Percentiles rank a stretch among this genome's conserved stretches.
Conservation (phyloP, 2,888 invertebrate genomes). For the Coenonympha glycerion region DNA sequence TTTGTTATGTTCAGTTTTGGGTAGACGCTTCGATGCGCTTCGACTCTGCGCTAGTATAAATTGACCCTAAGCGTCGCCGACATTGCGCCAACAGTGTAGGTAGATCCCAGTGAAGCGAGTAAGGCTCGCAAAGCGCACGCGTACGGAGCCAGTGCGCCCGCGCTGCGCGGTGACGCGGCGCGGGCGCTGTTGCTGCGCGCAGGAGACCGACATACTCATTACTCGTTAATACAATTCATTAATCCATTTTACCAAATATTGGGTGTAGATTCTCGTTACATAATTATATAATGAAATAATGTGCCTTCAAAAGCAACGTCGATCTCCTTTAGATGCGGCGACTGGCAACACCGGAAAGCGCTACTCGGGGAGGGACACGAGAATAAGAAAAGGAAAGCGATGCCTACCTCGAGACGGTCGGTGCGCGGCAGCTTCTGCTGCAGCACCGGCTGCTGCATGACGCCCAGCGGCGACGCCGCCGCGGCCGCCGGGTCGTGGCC, state of each 20-base stretch:
- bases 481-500: conserved; percentile 89
- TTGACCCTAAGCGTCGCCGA: conserved; percentile 22
- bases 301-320: conserved; percentile 32
- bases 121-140: conserved; percentile 69
- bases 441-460: conserved; percentile 91
- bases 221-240: conserved; percentile 12
- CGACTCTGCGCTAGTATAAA: too few relatives aligned
- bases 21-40: too few relatives aligned
- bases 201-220: conserved; percentile 49
- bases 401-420: conserved; percentile 95
- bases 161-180: conserved; percentile 56
- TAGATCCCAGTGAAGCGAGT: conserved; percentile 66
- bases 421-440: conserved; percentile 96
- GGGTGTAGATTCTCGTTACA: background rate
- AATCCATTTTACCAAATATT: background rate
- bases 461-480: conserved; percentile 86
- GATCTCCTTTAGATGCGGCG: conserved; percentile 52
- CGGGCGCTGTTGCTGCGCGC: conserved; percentile 47
- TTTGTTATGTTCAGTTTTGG: too few relatives aligned
- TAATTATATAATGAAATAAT: background rate
- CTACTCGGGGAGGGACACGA: conserved; percentile 45
- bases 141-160: conserved; percentile 47
- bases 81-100: conserved; percentile 56
- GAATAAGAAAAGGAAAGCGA: conserved; percentile 44
- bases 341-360: conserved; percentile 58